A percentile compares a stretch with the other conserved stretches of the same genome.
These are phyloP conservation scores for Isotomurus palustris DNA, from an alignment of 2,888 invertebrate genomes.

Conservation along the genomic window DNA sequence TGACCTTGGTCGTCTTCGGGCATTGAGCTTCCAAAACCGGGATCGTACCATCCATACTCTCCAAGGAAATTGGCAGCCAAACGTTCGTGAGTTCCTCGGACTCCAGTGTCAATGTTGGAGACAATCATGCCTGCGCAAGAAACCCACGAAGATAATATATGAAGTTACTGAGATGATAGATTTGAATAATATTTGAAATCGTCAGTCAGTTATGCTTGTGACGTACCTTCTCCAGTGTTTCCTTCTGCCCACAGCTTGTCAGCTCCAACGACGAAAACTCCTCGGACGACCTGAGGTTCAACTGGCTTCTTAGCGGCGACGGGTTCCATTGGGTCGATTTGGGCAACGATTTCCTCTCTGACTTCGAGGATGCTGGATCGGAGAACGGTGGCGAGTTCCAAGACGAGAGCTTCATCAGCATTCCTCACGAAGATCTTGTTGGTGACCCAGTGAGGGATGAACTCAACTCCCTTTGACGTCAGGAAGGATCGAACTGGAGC, in stretches of 20 bases:
- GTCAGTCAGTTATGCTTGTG: no score
- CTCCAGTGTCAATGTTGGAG: constrained; percentile 5
- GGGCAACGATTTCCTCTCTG: constrained; percentile 14
- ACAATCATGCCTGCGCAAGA: constrained; percentile 2
- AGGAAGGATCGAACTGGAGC: neutral
- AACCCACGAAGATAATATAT: no score
- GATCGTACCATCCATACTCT: constrained; percentile 8
- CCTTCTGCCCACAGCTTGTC: constrained; percentile 1
- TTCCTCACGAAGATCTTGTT: constrained; percentile 20
- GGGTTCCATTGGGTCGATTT: constrained; percentile 8
- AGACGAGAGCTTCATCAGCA: constrained; percentile 10
- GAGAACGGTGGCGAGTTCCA: constrained; percentile 5
- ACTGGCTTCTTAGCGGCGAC: neutral
- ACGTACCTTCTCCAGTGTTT: constrained; percentile 4
- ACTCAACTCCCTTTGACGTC: neutral
- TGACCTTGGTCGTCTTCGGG: constrained; percentile 4
- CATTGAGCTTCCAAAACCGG: neutral
- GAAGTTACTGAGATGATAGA: no score
- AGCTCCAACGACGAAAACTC: neutral
- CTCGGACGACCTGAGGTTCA: neutral
- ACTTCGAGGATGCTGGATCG: constrained; percentile 9
- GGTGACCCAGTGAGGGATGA: constrained; percentile 20
- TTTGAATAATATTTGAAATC: no score
- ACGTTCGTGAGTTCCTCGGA: constrained; percentile 4
- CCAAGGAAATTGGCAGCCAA: constrained; percentile 4